These are phyloP conservation scores for Drosophila tristis DNA, from an alignment of 1,140 invertebrate species.

Conservation along the genomic window DNA sequence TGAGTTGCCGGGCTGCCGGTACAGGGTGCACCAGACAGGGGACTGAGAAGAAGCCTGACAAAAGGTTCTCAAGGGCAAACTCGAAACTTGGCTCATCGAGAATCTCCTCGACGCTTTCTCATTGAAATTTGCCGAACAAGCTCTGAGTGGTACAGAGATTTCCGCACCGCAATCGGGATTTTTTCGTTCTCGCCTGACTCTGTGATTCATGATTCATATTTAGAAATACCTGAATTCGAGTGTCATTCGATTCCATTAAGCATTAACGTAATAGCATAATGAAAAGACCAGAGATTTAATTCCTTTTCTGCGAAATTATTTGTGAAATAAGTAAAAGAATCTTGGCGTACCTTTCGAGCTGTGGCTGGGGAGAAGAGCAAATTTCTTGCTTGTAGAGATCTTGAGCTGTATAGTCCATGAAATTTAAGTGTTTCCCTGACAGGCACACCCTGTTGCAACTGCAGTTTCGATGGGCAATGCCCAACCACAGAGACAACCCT, in stretches of 20 bases:
- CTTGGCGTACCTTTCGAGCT: no score
- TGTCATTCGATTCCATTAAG: constrained; percentile 44
- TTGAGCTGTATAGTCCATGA: no score
- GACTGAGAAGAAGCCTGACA: background rate
- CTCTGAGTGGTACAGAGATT: constrained; percentile 9
- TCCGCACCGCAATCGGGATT: constrained; percentile 34
- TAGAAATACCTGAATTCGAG: constrained; percentile 40
- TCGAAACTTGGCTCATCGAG: constrained; percentile 17
- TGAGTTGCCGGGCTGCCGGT: constrained; percentile 36
- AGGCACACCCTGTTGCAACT: constrained; percentile 35
- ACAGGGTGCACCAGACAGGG: constrained; percentile 34
- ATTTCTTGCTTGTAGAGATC: no score
- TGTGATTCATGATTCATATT: constrained; percentile 39
- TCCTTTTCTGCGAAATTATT: background rate
- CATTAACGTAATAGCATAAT: constrained; percentile 23
- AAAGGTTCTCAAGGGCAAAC: constrained; percentile 13
- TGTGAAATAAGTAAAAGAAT: no score
- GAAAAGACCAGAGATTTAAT: constrained; percentile 11
- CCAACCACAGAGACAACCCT: constrained; percentile 33
- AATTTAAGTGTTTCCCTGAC: background rate
- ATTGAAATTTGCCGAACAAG: constrained; percentile 17
- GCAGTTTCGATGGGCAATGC: background rate
- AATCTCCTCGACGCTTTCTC: constrained; percentile 24
- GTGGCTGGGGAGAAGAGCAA: no score
- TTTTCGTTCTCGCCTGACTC: constrained; percentile 1